These are phyloP conservation scores for Poeciliopsis infans DNA, from an alignment of 2,797 vertebrate species.

Conservation along the genomic window DNA sequence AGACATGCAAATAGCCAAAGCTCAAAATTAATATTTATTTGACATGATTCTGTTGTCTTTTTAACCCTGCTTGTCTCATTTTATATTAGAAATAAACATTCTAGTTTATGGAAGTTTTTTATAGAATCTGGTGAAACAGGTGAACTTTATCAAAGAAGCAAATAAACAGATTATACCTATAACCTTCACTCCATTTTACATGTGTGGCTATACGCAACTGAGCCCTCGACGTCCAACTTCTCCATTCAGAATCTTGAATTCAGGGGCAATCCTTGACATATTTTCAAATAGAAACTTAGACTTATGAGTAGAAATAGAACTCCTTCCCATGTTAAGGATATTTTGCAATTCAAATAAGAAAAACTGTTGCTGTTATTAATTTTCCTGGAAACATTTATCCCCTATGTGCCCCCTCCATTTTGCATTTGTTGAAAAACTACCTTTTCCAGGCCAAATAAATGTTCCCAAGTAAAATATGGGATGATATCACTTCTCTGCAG, in stretches of 20 bases:
- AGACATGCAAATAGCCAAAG: not conserved
- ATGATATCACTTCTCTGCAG: slow-evolving; percentile 72
- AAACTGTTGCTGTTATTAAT: slow-evolving; percentile 7
- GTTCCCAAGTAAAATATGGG: slow-evolving; percentile 63
- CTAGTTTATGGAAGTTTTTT: not conserved
- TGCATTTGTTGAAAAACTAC: slow-evolving; percentile 15
- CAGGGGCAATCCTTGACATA: not conserved
- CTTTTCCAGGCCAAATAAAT: slow-evolving; percentile 51
- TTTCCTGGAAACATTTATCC: slow-evolving; percentile 15
- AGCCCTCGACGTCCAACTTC: not conserved
- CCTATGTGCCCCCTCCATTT: slow-evolving; percentile 14
- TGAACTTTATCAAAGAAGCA: not conserved
- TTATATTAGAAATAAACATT: not conserved
- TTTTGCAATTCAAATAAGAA: slow-evolving; percentile 2
- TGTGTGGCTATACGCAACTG: not conserved
- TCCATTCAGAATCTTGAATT: not conserved
- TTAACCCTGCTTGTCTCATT: not conserved
- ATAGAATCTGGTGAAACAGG: not conserved
- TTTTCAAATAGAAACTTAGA: not conserved
- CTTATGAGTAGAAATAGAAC: not conserved
- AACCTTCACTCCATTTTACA: not conserved
- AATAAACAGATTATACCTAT: not conserved
- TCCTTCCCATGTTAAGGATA: not conserved
- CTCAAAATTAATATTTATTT: not conserved
- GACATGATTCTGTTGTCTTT: not conserved